Percentiles rank a stretch among this genome's conserved stretches.
Evolutionary conservation across 2,888 invertebrate genomes (phyloP).

Genomic region (Phragmatobia fuliginosa): DNA sequence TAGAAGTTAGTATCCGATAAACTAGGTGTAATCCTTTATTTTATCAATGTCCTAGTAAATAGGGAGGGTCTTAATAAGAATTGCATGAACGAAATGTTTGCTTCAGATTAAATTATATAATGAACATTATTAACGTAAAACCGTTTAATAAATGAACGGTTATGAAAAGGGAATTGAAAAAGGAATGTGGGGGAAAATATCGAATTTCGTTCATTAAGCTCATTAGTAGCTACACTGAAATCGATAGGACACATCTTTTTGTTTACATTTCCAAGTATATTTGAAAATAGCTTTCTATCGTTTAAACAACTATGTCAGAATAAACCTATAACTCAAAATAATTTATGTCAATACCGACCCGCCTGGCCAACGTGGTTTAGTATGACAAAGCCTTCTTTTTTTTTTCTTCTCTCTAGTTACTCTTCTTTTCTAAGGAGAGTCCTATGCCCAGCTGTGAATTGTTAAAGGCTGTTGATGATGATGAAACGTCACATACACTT

Average conservation of each 20-base stretch:
- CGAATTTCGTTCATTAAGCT: constrained; percentile 5
- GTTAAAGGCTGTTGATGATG: no score
- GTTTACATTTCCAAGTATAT: no score
- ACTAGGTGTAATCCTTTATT: constrained; percentile 19
- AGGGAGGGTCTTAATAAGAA: not conserved
- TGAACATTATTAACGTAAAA: not conserved
- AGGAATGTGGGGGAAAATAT: constrained; percentile 9
- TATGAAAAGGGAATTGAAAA: not conserved
- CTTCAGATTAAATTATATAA: constrained; percentile 4
- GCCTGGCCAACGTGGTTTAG: no score
- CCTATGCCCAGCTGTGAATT: no score
- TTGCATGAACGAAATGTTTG: not conserved
- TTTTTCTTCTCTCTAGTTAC: no score
- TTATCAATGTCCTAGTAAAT: not conserved
- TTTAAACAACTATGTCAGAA: not conserved
- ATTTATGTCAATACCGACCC: no score
- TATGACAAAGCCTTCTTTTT: no score
- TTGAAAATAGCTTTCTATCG: not conserved
- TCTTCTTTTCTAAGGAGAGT: no score
- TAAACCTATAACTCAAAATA: no score
- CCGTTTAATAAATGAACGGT: not conserved
- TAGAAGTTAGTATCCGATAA: constrained; percentile 39
- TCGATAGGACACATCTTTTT: not conserved
- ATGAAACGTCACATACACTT: not conserved
- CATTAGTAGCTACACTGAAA: not conserved